A percentile compares a stretch with the other conserved stretches of the same genome.
phyloP scores from a whole-genome alignment of 2,113 vertebrate species.

The Leucoraja erinaceus region DNA sequence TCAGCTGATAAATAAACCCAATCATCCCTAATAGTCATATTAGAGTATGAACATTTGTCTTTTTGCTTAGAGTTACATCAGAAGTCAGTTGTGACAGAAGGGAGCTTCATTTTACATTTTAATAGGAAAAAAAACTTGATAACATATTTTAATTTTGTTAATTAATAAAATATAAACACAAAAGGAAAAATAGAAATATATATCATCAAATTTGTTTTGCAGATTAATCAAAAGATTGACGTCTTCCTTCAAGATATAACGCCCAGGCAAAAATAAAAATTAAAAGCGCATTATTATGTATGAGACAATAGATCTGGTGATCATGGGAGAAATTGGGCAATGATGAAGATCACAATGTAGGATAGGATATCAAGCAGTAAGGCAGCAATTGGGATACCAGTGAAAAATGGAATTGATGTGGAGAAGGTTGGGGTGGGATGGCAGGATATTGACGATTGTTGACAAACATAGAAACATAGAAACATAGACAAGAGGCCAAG shows the following conservation, averaged over 20 bases:
- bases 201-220: background rate
- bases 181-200: background rate
- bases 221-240: too few relatives aligned
- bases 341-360: too few relatives aligned
- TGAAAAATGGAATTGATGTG: too few relatives aligned
- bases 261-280: background rate
- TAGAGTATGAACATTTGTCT: background rate
- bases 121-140: background rate
- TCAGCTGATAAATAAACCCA: background rate
- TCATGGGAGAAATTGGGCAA: too few relatives aligned
- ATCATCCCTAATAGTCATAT: background rate
- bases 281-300: background rate
- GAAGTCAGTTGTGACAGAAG: background rate
- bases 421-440: too few relatives aligned
- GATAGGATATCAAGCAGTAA: too few relatives aligned
- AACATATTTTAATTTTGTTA: background rate
- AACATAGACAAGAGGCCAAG: too few relatives aligned
- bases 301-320: background rate
- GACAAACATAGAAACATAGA: too few relatives aligned
- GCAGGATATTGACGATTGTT: too few relatives aligned
- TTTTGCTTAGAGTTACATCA: background rate
- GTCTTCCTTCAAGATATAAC: background rate
- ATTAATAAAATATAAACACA: background rate
- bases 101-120: background rate
- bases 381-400: too few relatives aligned